Conservation (phyloP, 2,888 invertebrate genomes). For the Acrocyrtus sp. region DNA sequence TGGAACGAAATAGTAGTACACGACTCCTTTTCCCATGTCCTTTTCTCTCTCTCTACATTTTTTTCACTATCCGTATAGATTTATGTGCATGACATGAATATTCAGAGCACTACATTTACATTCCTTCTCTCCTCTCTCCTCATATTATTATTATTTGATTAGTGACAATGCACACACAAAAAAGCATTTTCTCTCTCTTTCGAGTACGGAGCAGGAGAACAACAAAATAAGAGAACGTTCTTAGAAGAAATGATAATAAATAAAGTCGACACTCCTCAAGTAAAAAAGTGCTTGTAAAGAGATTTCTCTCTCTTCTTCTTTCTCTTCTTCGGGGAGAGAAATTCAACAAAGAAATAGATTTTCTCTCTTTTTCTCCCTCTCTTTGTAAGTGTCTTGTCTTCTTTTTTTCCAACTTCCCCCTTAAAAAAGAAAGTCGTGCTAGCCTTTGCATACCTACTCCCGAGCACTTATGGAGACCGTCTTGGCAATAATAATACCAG, state of each 20-base stretch:
- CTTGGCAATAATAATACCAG: constrained; percentile 11
- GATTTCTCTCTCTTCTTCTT: constrained; percentile 36
- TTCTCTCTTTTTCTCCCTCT: constrained; percentile 8
- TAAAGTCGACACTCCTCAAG: constrained; percentile 51
- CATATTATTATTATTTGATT: not conserved
- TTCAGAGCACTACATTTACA: not conserved
- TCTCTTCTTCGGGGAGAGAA: too few species aligned
- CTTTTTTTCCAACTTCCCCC: constrained; percentile 2
- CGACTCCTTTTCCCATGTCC: too few species aligned
- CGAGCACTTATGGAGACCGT: not conserved
- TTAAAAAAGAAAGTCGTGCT: not conserved
- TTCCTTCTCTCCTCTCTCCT: not conserved
- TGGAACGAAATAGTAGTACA: too few species aligned
- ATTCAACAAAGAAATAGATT: constrained; percentile 45
- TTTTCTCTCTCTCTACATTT: not conserved
- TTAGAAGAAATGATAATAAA: constrained; percentile 56
- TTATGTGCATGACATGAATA: not conserved
- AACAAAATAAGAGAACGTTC: constrained; percentile 25
- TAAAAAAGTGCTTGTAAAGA: constrained; percentile 43
- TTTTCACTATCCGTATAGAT: not conserved
- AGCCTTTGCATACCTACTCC: not conserved
- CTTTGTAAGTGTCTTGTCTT: constrained; percentile 16
- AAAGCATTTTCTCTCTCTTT: constrained; percentile 1
- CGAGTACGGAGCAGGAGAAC: too few species aligned
- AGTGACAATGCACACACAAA: not conserved